These are phyloP conservation scores for Acleris laterana DNA, from an alignment of 2,888 invertebrate genomes.

Conservation along the genomic window DNA sequence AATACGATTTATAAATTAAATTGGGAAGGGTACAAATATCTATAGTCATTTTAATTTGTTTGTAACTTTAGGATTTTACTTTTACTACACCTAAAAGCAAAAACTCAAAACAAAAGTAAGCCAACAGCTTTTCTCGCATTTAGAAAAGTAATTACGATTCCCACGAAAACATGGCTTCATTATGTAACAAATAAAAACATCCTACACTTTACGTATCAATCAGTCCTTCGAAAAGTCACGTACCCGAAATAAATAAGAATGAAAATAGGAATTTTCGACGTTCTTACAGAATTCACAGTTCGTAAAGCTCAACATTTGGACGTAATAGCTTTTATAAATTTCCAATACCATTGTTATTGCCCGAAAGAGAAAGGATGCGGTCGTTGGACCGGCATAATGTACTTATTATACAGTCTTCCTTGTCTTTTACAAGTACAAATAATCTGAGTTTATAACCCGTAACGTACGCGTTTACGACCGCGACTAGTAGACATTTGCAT, in stretches of 20 bases:
- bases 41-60: not conserved
- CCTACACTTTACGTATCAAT: slow-evolving; percentile 30
- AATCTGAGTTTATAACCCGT: slow-evolving; percentile 59
- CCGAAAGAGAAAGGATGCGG: slow-evolving; percentile 62
- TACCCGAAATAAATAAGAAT: slow-evolving; percentile 31
- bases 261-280: slow-evolving; percentile 31
- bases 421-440: slow-evolving; percentile 55
- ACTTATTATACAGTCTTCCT: slow-evolving; percentile 63
- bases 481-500: slow-evolving; percentile 54
- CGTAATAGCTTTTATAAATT: slow-evolving; percentile 66
- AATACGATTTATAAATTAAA: not conserved
- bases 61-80: not conserved
- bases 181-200: slow-evolving; percentile 6
- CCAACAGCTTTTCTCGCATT: too few species aligned
- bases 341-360: slow-evolving; percentile 58
- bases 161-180: slow-evolving; percentile 22
- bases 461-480: slow-evolving; percentile 56
- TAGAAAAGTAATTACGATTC: slow-evolving; percentile 7
- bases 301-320: slow-evolving; percentile 59
- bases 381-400: slow-evolving; percentile 63
- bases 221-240: slow-evolving; percentile 27
- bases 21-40: not conserved
- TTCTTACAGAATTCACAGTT: slow-evolving; percentile 57
- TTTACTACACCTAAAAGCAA: too few species aligned
- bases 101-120: too few species aligned